Base-by-base conservation (phyloP, 2,888 invertebrate species). In the Boloria selene region DNA sequence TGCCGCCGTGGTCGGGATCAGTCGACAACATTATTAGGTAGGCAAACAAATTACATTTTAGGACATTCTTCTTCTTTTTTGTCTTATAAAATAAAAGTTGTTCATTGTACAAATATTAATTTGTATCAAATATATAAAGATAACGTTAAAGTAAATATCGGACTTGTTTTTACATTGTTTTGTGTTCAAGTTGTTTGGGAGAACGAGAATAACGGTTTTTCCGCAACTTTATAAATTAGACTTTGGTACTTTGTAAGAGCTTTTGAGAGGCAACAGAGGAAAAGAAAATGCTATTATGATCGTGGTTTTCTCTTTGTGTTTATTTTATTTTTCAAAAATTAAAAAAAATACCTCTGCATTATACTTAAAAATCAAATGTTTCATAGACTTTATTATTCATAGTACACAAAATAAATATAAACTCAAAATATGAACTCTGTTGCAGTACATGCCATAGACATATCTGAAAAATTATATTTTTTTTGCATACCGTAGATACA, bases 151-250 rank as follows among this genome's bases (percentile, higher is more conserved):
- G 59, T 54, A 65, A 61, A 59, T 65, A 60, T 65, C 54, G 54
- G 54, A 54, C 62, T 60, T 63, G 64, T 65, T 67, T 61, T 64
- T 58, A 38, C 61, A 61, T 67, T 69, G 58, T 69, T 69, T 64
- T 67, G 62, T 65, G 55, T 61, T 53, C 64, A 65, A 67, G 64
- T 67, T 65, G 55, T 67, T 64, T 59, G 58, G 51, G 54, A 64
- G 64, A 59, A 53, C 65, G 56, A 51, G 50, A 58, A 45, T 59
- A 55, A 62, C 60, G 62, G 62, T 65, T 67, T 67, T 58, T 62
- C 65, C 60, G 52, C 64, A 68, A 70, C 68, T 71, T 71, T 70
- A 66, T 71, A 70, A 71, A 71, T 70, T 68, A 66, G 70, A 64
- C 68, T 70, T 68, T 58, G 62, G 68, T 70, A 71, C 66, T 71